These are phyloP conservation scores for Netelia melanura DNA, from an alignment of 2,888 invertebrate species.

Conservation along the genomic window DNA sequence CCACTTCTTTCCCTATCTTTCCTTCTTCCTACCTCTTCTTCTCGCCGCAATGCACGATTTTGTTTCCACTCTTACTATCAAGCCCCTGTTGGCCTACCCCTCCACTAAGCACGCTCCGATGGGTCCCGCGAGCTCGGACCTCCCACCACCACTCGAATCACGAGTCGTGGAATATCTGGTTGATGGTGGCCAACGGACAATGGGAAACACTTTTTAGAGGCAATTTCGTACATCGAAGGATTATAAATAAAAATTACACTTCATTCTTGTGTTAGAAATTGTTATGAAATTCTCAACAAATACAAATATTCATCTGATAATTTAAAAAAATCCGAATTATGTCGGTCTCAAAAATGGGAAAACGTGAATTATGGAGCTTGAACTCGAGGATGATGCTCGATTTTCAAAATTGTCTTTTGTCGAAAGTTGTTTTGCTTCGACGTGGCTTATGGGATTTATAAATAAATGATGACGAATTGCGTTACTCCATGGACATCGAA, in stretches of 20 bases:
- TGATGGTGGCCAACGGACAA: conserved; percentile 22
- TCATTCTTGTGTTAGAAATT: too few relatives aligned
- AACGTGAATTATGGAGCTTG: background rate
- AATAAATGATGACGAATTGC: conserved; percentile 58
- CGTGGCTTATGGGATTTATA: background rate
- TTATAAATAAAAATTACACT: too few relatives aligned
- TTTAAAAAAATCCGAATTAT: too few relatives aligned
- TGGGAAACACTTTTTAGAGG: background rate
- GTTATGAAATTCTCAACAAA: background rate
- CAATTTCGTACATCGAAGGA: background rate
- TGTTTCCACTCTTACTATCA: conserved; percentile 23
- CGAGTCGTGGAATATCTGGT: conserved; percentile 21
- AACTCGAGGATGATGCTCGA: background rate
- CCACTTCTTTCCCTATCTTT: conserved; percentile 9
- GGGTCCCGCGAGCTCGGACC: background rate
- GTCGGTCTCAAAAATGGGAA: background rate
- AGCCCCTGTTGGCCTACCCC: conserved; percentile 4
- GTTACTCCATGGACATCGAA: background rate
- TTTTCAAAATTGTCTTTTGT: background rate
- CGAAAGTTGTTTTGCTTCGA: background rate
- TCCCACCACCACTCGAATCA: conserved; percentile 12
- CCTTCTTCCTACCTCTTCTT: conserved; percentile 41
- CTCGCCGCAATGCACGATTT: conserved; percentile 7
- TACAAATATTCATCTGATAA: too few relatives aligned
- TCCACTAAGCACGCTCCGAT: background rate